Evolutionary conservation across 2,113 vertebrate genomes (phyloP).

Genomic region (Cettia cetti): DNA sequence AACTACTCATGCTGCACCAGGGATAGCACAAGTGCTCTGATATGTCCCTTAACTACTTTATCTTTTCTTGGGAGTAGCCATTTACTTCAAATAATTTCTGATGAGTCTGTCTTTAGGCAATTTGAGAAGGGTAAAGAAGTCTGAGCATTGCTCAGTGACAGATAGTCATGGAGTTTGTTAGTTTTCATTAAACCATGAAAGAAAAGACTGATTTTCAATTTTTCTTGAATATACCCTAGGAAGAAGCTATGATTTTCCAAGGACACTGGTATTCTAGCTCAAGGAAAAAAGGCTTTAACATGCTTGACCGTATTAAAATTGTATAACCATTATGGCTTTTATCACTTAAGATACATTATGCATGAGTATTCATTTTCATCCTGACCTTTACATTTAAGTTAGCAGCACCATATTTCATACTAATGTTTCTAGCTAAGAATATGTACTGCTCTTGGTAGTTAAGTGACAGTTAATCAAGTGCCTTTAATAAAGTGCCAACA

Average conservation of each 20-base stretch:
- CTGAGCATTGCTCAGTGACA: neutral
- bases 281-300: neutral
- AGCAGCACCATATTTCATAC: neutral
- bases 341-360: constrained; percentile 34
- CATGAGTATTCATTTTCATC: constrained; percentile 22
- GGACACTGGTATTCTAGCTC: neutral
- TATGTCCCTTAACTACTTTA: neutral
- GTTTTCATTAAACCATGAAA: neutral
- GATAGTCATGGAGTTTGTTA: neutral
- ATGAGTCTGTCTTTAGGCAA: neutral
- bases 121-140: neutral
- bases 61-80: neutral
- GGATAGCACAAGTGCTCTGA: neutral
- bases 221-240: neutral
- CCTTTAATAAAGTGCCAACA: constrained; percentile 1
- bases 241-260: neutral
- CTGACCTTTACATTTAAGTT: constrained; percentile 17
- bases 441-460: neutral
- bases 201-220: neutral
- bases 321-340: constrained; percentile 12
- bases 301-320: constrained; percentile 15
- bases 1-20: neutral
- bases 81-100: neutral
- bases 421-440: neutral
- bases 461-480: neutral